Percentiles rank a stretch among this genome's conserved stretches.
These are phyloP conservation scores for Apostichopus leukothele DNA, from an alignment of 53 echinoderm and acorn worm genomes.

Conservation along the genomic window DNA sequence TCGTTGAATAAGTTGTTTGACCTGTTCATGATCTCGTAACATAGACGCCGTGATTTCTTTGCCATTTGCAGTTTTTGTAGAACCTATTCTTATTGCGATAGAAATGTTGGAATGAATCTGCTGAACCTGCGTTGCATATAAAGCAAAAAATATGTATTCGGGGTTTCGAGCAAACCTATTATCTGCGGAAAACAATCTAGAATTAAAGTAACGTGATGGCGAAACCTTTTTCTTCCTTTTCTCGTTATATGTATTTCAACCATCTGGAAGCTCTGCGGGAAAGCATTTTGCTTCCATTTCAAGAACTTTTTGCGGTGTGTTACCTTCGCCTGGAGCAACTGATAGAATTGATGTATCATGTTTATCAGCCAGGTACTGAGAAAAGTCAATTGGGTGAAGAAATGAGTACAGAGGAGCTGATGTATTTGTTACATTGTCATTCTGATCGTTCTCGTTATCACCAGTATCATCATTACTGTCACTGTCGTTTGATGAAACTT, in stretches of 20 bases:
- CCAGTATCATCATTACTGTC: too few relatives aligned
- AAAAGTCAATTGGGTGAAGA: constrained; percentile 59
- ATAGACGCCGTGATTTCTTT: constrained; percentile 49
- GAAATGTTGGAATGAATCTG: constrained; percentile 70
- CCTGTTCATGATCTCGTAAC: constrained; percentile 50
- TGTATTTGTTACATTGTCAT: too few relatives aligned
- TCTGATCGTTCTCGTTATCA: too few relatives aligned
- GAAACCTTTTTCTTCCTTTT: constrained; percentile 55
- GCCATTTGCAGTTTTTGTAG: constrained; percentile 39
- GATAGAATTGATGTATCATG: constrained; percentile 57
- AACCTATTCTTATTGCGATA: constrained; percentile 73
- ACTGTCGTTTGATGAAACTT: too few relatives aligned
- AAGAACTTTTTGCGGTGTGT: constrained; percentile 62
- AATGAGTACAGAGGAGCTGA: constrained; percentile 37
- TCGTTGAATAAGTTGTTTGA: constrained; percentile 50
- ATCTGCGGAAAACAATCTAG: constrained; percentile 69
- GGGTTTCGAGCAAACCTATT: constrained; percentile 73
- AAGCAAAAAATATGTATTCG: constrained; percentile 79
- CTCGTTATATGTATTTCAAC: constrained; percentile 63
- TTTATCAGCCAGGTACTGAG: constrained; percentile 58
- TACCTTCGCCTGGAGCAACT: constrained; percentile 75
- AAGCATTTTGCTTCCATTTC: constrained; percentile 65
- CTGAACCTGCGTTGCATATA: constrained; percentile 68
- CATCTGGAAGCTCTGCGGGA: constrained; percentile 68
- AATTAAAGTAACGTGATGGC: constrained; percentile 63